Base-by-base conservation (phyloP, 1,140 invertebrate species). In the Carposina sasakii region DNA sequence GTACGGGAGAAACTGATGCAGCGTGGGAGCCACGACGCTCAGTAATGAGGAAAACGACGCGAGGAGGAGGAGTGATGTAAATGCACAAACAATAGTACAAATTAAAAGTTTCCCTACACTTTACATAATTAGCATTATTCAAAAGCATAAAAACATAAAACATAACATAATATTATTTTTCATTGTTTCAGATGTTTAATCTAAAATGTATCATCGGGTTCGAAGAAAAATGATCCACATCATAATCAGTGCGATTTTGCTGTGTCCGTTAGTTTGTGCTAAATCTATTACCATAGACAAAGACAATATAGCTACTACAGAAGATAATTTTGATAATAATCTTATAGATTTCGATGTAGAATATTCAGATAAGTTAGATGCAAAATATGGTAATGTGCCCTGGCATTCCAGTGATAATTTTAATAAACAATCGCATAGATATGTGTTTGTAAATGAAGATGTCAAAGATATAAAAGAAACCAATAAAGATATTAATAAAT, bases 311-410 rank as follows among this genome's bases (percentile, higher is more conserved):
- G 57, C 40, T 37, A 37, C 9, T 19, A 43, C 54, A 39, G 63
- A 76, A 23, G 67, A 77, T 3, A 57, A 50, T 13, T 36, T 76
- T 23, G 76, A 81, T 44, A 81, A 79, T 34, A 77, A 77, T 45
- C 71, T 84, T 8, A 77, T 84, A 42, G 77, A 84, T 34, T 81
- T 81, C 12, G 66, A 73, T 34, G 64, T 68, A 36, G 61, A 69
- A 48, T 76, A 69, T 23, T 64, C 65, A 2, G 44, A 66, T 13
- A 71, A 72, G 53, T 74, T 69, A 28, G 65, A 69, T 33, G 72
- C 67, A 44, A 68, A 70, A 45, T 63, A 69, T 54, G 64, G 57
- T 37, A 59, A 49, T 5, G 43, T 62, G n/a, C 63, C 71, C 3
- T 79, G 73, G 73, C 33, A 65, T 21, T 39, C 54, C 10, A 63